Conservation (phyloP, 2,888 invertebrate genomes). For the Willowsia nigromaculata region DNA sequence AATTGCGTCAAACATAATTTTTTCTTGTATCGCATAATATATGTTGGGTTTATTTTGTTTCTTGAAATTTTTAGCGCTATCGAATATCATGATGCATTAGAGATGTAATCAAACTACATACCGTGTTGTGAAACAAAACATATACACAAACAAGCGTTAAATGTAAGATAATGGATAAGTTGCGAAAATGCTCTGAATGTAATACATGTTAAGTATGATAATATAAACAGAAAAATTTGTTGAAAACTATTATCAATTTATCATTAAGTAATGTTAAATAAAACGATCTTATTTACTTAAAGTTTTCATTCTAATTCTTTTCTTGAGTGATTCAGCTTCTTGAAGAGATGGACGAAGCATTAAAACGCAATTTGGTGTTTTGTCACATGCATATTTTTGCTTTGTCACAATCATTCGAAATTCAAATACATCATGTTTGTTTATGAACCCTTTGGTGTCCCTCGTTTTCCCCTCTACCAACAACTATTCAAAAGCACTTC, state of each 20-base stretch:
- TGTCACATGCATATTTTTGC: too few relatives aligned
- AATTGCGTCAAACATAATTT: too few relatives aligned
- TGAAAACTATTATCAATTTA: conserved; percentile 56
- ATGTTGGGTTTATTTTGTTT: too few relatives aligned
- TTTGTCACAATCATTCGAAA: too few relatives aligned
- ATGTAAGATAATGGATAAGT: not conserved
- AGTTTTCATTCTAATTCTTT: not conserved
- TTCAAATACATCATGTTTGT: too few relatives aligned
- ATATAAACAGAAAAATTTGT: conserved; percentile 33
- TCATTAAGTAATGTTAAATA: conserved; percentile 53
- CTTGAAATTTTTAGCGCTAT: not conserved
- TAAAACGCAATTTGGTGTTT: too few relatives aligned
- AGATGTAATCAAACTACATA: not conserved
- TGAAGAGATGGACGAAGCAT: too few relatives aligned
- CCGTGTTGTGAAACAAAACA: conserved; percentile 27
- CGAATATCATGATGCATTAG: not conserved
- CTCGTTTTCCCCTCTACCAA: not conserved
- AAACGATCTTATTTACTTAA: conserved; percentile 68
- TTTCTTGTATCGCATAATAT: too few relatives aligned
- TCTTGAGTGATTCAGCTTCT: too few relatives aligned
- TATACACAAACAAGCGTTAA: not conserved
- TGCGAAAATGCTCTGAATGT: conserved; percentile 33
- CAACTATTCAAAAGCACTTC: not conserved
- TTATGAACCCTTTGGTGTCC: not conserved
- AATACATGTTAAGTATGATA: conserved; percentile 11